phyloP scores from a whole-genome alignment of 2,113 vertebrate species.

The Scolopax mira region DNA sequence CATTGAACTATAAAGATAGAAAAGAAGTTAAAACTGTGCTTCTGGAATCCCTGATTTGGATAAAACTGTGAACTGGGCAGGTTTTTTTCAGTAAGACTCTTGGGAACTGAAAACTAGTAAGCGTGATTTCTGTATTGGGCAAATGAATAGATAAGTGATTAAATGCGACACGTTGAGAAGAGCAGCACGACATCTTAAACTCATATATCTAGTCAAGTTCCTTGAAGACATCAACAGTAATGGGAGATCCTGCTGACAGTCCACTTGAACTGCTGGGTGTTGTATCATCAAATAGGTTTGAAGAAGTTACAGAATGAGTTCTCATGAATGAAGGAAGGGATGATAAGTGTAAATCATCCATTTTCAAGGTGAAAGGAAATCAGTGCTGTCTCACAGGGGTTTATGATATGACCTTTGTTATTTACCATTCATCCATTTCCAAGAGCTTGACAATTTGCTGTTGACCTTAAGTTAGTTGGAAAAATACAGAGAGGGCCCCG shows the following conservation, averaged over 20 bases:
- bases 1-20: background rate
- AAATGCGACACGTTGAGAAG: background rate
- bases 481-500: background rate
- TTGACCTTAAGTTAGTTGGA: background rate
- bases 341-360: background rate
- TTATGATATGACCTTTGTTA: background rate
- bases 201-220: background rate
- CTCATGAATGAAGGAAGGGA: background rate
- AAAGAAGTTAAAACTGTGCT: background rate
- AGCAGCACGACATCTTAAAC: background rate
- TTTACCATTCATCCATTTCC: background rate
- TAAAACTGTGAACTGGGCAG: background rate
- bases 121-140: background rate
- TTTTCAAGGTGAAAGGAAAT: background rate
- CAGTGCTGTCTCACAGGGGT: background rate
- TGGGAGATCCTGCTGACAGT: background rate
- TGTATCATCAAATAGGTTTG: background rate
- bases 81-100: background rate
- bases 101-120: background rate
- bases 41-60: background rate
- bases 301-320: background rate
- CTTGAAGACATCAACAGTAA: background rate
- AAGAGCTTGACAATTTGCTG: background rate
- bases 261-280: background rate
- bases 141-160: background rate